Evolutionary conservation across 2,113 vertebrate species (phyloP), one percentile per base, ranked within the genome.

Genomic region (Diphyllodes magnificus): DNA sequence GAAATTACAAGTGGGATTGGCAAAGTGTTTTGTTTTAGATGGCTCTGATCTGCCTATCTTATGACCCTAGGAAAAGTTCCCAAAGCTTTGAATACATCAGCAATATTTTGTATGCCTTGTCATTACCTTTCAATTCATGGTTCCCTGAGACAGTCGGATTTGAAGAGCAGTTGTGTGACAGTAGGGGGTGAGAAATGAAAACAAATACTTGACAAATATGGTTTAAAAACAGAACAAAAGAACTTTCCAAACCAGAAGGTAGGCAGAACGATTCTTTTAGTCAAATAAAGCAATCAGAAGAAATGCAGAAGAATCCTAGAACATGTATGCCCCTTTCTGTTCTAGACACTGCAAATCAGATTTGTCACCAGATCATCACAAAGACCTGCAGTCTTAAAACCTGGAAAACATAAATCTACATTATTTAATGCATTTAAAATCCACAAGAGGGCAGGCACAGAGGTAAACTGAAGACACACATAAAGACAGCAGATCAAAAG

Each of bases 401-500:
- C 9, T 45, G 11, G 17, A 22, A 24, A 49, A 84, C 50, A 37
- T 6, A 71, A 27, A 69, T 28, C 25, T 25, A 57, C 11, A 50
- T 15, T 15, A 72, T n/a, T 76, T 72, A 49, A 72, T 76, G 35
- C 53, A 79, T 54, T 80, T 72, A 21, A 96, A 85, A 72, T 82
- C 93, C 89, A 95, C 84, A 82, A 92, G 89, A 95, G 81, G 91
- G 94, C 93, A 95, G 86, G 84, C 82, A 57, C 11, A 65, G 17
- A 75, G 57, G 81, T 93, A 56, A 95, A 91, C 22, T 19, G 33
- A 21, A 72, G 25, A 90, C 7, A 71, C 8, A n/a, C 10, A 33
- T 1, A 15, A 35, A 50, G 16, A 63, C 21, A 59, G 33, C 9
- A 66, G 33, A 76, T 25, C 42, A 71, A 90, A 83, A 30, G 56